Conservation (phyloP, 2,113 vertebrate genomes). For the Marmota flaviventris region DNA sequence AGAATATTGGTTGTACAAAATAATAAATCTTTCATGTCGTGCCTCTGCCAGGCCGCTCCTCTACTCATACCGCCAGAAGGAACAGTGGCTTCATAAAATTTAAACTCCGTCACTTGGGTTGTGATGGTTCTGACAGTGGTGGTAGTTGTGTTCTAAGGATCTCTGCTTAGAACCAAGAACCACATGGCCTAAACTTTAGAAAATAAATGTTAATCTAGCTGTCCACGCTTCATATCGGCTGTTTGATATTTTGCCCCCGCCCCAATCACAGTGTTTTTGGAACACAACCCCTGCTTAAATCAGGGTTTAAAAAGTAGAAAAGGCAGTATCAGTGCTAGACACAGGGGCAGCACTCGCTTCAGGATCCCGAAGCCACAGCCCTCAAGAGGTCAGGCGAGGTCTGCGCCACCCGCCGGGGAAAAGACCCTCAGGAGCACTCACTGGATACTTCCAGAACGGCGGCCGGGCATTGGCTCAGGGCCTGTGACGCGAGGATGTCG, state of each 20-base stretch:
- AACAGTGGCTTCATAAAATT: not conserved
- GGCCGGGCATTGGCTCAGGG: slow-evolving; percentile 84
- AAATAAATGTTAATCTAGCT: not conserved
- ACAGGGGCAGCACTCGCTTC: not conserved
- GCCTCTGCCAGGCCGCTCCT: not conserved
- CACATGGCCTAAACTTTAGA: not conserved
- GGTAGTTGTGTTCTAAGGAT: not conserved
- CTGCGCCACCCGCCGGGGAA: not conserved
- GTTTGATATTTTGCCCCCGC: not conserved
- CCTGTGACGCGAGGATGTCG: slow-evolving; percentile 94
- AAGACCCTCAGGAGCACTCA: slow-evolving; percentile 60
- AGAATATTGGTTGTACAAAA: not conserved
- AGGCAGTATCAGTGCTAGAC: not conserved
- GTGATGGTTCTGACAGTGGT: not conserved
- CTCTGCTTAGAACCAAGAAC: slow-evolving; percentile 39
- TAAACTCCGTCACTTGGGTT: not conserved
- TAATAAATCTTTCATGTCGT: not conserved
- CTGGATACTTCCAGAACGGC: slow-evolving; percentile 38
- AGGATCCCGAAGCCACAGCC: not conserved
- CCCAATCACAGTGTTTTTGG: not conserved
- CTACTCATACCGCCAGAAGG: not conserved
- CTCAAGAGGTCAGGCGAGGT: not conserved
- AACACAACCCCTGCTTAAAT: slow-evolving; percentile 15
- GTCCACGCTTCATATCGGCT: not conserved
- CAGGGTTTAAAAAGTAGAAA: not conserved